Evolutionary conservation across 2,113 vertebrate genomes (phyloP).

Genomic region (Carassius gibelio): DNA sequence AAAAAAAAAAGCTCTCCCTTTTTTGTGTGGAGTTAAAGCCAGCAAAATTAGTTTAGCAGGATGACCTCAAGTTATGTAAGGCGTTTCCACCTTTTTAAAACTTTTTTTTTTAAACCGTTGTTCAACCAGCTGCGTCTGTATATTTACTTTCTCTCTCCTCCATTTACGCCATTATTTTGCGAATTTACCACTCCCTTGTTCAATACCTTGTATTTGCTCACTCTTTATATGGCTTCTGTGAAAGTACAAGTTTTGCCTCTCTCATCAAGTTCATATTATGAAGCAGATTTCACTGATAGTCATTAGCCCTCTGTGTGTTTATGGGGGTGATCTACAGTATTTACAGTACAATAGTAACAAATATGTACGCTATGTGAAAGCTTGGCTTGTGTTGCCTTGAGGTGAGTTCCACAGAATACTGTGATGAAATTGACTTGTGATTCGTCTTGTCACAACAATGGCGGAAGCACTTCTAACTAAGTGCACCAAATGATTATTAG

Average conservation of each 20-base stretch:
- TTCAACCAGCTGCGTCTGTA: neutral
- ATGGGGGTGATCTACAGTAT: neutral
- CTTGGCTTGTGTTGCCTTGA: neutral
- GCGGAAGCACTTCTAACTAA: neutral
- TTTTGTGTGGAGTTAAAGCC: too few relatives aligned
- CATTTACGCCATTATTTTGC: neutral
- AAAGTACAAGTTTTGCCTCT: neutral
- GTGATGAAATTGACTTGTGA: neutral
- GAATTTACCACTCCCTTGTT: neutral
- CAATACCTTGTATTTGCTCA: conserved; percentile 13
- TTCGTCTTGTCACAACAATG: neutral
- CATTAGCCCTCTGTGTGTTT: too few relatives aligned
- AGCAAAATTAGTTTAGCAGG: too few relatives aligned
- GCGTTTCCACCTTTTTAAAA: too few relatives aligned
- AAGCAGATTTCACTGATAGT: neutral
- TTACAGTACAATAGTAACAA: neutral
- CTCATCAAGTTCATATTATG: neutral
- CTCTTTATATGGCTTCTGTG: neutral
- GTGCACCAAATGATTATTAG: neutral
- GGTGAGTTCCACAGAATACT: neutral
- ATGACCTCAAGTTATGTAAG: too few relatives aligned
- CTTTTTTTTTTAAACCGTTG: neutral
- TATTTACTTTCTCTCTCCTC: conserved; percentile 20
- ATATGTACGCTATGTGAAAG: neutral
- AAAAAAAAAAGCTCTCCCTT: too few relatives aligned